A percentile compares a stretch with the other conserved stretches of the same genome.
These are phyloP conservation scores for Axis porcinus DNA, from an alignment of 2,113 vertebrate species.

Conservation along the genomic window DNA sequence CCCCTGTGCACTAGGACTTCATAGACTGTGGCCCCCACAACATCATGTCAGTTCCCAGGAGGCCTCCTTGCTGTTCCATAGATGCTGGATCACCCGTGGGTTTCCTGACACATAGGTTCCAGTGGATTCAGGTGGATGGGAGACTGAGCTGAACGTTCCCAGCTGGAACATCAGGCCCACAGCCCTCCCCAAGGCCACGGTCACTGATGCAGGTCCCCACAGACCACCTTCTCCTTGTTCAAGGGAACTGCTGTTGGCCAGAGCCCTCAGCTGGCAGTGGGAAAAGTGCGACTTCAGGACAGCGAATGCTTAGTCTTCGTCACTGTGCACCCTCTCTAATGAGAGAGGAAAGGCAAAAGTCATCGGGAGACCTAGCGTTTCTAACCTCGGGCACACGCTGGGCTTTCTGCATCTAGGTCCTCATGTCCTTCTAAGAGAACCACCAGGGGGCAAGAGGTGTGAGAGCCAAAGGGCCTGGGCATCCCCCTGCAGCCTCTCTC, in stretches of 20 bases:
- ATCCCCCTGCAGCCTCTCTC: background rate
- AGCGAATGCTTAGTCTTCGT: background rate
- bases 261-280: background rate
- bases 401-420: background rate
- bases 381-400: background rate
- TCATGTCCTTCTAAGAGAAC: background rate
- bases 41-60: background rate
- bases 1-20: rapidly evolving
- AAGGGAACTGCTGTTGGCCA: background rate
- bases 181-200: background rate
- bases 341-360: background rate
- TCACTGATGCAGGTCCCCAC: background rate
- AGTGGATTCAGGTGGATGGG: background rate
- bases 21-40: rapidly evolving
- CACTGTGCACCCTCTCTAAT: background rate
- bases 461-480: background rate
- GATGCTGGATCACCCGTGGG: too few relatives aligned
- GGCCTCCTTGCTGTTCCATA: background rate
- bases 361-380: background rate
- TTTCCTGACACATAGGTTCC: background rate
- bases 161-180: background rate
- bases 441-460: rapidly evolving
- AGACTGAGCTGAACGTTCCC: background rate
- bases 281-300: background rate
- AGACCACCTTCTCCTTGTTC: background rate